phyloP scores from a whole-genome alignment of 2,888 invertebrate species.

The Phanerotoma sp. region DNA sequence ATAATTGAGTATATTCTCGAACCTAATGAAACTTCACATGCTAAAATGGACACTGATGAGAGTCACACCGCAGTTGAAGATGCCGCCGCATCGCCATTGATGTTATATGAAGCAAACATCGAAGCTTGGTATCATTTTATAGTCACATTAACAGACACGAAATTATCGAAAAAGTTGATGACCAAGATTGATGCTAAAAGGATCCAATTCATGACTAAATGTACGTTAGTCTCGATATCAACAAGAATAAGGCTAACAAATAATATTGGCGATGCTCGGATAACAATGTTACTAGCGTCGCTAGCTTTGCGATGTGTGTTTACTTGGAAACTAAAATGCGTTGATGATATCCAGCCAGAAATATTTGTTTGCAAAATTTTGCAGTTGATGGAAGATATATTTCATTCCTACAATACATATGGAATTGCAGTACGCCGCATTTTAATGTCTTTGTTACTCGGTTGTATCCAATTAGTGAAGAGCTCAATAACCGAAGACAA shows the following conservation, averaged over 20 bases:
- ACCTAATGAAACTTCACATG: not conserved
- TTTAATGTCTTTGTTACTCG: constrained; percentile 47
- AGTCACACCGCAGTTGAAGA: constrained; percentile 27
- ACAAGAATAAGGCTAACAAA: constrained; percentile 41
- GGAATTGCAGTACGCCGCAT: constrained; percentile 49
- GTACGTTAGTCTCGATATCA: constrained; percentile 46
- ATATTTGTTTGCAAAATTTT: constrained; percentile 44
- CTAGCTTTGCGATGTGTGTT: constrained; percentile 49
- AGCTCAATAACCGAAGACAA: constrained; percentile 43
- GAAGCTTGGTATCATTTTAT: constrained; percentile 55
- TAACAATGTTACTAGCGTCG: constrained; percentile 49
- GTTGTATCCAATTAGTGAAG: constrained; percentile 48
- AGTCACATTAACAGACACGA: constrained; percentile 51
- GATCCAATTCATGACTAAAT: constrained; percentile 40
- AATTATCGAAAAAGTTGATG: constrained; percentile 37
- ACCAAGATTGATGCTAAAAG: constrained; percentile 15
- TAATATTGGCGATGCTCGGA: constrained; percentile 40
- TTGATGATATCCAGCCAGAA: constrained; percentile 37
- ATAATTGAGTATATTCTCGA: constrained; percentile 44
- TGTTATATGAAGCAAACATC: constrained; percentile 50
- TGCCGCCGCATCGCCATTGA: no score
- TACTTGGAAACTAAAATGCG: constrained; percentile 47
- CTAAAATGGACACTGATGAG: not conserved
- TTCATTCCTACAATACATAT: constrained; percentile 47
- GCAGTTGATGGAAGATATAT: constrained; percentile 48